A percentile compares a stretch with the other conserved stretches of the same genome.
These are phyloP conservation scores for Coregonus suidteri DNA, from an alignment of 2,797 vertebrate genomes.

Conservation along the genomic window DNA sequence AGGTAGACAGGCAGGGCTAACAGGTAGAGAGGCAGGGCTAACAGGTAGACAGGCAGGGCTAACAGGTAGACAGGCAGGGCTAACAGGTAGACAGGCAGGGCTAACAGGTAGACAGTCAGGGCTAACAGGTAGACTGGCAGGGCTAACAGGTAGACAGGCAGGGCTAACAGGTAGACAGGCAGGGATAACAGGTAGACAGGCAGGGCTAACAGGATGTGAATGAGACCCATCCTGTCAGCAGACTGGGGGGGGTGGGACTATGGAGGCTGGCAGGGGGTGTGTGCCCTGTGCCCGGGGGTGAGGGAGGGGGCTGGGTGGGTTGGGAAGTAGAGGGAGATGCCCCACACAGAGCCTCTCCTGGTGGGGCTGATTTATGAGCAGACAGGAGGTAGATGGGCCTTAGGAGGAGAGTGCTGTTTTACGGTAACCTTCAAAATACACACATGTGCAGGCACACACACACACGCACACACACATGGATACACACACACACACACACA, in stretches of 20 bases:
- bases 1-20: background rate
- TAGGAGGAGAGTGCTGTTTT: background rate
- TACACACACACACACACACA: too few species aligned
- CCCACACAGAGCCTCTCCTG: too few species aligned
- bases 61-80: slow-evolving; percentile 9
- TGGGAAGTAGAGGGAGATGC: too few species aligned
- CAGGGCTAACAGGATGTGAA: slow-evolving; percentile 18
- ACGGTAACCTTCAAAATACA: background rate
- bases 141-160: background rate
- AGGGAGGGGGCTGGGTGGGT: background rate
- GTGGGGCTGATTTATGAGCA: too few species aligned
- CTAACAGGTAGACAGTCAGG: too few species aligned
- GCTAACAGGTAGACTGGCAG: too few species aligned
- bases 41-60: background rate
- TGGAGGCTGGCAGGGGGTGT: slow-evolving; percentile 1
- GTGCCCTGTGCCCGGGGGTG: slow-evolving; percentile 4
- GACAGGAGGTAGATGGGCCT: background rate
- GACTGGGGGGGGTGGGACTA: slow-evolving; percentile 27
- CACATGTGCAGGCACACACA: background rate
- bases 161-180: too few species aligned
- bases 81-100: background rate
- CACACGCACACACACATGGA: too few species aligned
- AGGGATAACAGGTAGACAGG: too few species aligned
- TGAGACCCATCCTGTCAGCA: slow-evolving; percentile 57
- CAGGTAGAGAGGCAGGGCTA: background rate